Conservation (phyloP, 2,797 vertebrate genomes). For the Chromobotia macracanthus region DNA sequence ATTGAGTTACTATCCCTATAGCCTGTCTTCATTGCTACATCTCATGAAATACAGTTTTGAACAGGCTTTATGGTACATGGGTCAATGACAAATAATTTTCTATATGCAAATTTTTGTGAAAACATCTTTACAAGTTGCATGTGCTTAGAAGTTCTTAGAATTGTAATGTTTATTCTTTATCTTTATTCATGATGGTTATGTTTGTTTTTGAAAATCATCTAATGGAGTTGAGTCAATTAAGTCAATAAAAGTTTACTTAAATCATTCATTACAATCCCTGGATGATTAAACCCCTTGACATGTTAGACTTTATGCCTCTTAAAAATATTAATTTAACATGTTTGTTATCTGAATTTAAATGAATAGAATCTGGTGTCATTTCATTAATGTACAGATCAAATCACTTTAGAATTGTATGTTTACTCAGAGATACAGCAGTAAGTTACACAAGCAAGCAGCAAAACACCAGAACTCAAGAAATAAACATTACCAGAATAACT, state of each 20-base stretch:
- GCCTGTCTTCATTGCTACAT: background rate
- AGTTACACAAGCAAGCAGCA: background rate
- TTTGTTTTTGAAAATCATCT: no score
- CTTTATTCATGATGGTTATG: no score
- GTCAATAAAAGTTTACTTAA: no score
- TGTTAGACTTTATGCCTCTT: no score
- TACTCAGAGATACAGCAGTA: background rate
- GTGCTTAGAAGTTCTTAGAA: no score
- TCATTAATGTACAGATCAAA: background rate
- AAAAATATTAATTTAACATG: no score
- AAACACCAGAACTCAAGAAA: background rate
- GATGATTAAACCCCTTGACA: no score
- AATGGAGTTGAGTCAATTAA: no score
- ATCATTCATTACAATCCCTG: no score
- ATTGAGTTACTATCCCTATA: background rate
- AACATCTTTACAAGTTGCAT: no score
- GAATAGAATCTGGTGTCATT: no score
- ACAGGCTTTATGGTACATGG: background rate
- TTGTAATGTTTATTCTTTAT: background rate
- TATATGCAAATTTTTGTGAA: background rate
- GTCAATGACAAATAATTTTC: conserved; percentile 4
- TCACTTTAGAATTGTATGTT: background rate
- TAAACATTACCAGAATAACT: background rate
- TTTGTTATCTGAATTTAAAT: no score
- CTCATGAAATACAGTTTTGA: background rate